Evolutionary conservation across 2,113 vertebrate species (phyloP).

Genomic region (Abramis brama): DNA sequence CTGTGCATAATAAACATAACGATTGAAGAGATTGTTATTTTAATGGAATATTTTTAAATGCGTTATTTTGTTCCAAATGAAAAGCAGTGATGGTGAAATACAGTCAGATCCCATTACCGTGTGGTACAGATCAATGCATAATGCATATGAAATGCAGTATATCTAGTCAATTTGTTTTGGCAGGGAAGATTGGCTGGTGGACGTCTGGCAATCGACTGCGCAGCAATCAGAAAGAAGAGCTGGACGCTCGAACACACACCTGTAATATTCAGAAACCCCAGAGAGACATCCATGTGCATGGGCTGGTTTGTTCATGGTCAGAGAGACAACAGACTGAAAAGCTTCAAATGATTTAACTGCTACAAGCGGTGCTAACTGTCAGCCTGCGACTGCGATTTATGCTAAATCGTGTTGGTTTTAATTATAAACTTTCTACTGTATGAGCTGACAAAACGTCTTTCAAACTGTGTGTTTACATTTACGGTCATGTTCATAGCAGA

Average conservation of each 20-base stretch:
- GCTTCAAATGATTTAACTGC: background rate
- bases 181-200: background rate
- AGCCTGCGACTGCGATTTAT: background rate
- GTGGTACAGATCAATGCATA: slow-evolving; percentile 1
- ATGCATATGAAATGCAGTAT: background rate
- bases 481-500: background rate
- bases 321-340: background rate
- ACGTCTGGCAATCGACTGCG: background rate
- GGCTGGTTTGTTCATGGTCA: background rate
- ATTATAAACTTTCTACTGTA: background rate
- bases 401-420: background rate
- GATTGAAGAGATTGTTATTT: background rate
- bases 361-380: background rate
- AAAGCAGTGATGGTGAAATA: background rate
- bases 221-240: background rate
- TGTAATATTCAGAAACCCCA: slow-evolving; percentile 11
- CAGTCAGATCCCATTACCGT: background rate
- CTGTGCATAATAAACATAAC: background rate
- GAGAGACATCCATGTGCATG: background rate
- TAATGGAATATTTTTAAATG: background rate
- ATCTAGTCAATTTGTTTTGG: slow-evolving; percentile 14
- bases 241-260: background rate
- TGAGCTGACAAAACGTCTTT: slow-evolving; percentile 4
- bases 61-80: background rate
- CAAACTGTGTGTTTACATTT: background rate